phyloP scores from a whole-genome alignment of 2,113 vertebrate genomes.

The Syrrhaptes paradoxus region DNA sequence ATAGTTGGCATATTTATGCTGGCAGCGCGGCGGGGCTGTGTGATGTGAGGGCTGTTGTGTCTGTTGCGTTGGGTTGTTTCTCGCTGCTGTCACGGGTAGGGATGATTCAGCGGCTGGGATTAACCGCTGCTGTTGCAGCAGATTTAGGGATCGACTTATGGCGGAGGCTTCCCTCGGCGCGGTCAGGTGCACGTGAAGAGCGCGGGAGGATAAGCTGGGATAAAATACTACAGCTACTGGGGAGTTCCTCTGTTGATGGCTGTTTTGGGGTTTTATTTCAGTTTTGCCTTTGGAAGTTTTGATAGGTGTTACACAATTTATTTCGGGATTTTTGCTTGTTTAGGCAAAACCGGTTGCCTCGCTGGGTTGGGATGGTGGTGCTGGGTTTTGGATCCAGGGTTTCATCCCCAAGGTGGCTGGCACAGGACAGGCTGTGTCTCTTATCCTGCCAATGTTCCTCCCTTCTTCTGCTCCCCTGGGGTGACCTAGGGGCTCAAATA shows the following conservation, averaged over 20 bases:
- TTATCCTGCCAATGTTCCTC: neutral
- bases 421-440: neutral
- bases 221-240: neutral
- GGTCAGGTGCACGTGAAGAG: neutral
- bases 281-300: neutral
- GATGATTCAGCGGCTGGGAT: conserved; percentile 23
- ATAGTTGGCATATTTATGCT: conserved; percentile 51
- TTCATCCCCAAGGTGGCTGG: neutral
- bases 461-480: neutral
- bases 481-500: neutral
- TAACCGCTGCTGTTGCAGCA: neutral
- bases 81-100: neutral
- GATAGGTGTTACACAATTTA: neutral
- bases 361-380: neutral
- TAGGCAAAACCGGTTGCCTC: neutral
- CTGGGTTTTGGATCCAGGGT: neutral
- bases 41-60: conserved; percentile 4
- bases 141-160: conserved; percentile 21
- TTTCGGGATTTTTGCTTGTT: neutral
- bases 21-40: neutral
- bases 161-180: neutral
- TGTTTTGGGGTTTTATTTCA: neutral
- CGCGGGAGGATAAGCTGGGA: neutral
- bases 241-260: neutral
- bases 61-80: neutral